These are phyloP conservation scores for Drosophila equinoxialis DNA, from an alignment of 1,140 invertebrate genomes.

Conservation along the genomic window DNA sequence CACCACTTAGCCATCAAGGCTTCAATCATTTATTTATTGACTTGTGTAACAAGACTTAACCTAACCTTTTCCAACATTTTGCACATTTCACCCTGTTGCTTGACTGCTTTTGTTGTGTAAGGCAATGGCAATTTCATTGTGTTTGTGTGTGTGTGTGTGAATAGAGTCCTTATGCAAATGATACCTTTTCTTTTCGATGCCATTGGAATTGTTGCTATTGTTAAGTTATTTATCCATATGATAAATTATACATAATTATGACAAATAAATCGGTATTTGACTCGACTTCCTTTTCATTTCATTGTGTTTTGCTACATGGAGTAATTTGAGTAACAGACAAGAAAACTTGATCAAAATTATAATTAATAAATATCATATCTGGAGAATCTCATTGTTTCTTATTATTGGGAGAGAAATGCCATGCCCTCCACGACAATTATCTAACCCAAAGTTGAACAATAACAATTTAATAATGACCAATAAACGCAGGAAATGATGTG, in stretches of 20 bases:
- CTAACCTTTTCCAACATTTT: conserved; percentile 1
- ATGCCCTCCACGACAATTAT: no score
- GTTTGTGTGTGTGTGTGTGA: not conserved
- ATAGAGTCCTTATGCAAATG: conserved; percentile 34
- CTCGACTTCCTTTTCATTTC: conserved; percentile 21
- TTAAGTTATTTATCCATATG: not conserved
- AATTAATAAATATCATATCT: no score
- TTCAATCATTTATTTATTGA: conserved; percentile 12
- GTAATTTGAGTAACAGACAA: conserved; percentile 42
- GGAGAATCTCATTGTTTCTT: no score
- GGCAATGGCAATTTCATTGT: not conserved
- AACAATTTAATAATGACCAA: conserved; percentile 16
- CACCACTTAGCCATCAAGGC: not conserved
- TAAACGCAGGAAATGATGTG: conserved; percentile 1
- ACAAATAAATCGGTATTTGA: conserved; percentile 31
- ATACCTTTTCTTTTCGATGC: not conserved
- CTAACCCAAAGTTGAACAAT: conserved; percentile 2
- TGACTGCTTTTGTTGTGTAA: not conserved
- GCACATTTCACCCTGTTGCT: not conserved
- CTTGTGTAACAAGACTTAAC: conserved; percentile 23
- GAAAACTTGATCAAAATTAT: no score
- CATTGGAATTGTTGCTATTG: not conserved
- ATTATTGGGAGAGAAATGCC: no score
- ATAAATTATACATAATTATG: conserved; percentile 61
- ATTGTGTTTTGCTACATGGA: conserved; percentile 27